Base-by-base conservation (phyloP, 2,113 vertebrate species). In the Henicopernis longicauda region DNA sequence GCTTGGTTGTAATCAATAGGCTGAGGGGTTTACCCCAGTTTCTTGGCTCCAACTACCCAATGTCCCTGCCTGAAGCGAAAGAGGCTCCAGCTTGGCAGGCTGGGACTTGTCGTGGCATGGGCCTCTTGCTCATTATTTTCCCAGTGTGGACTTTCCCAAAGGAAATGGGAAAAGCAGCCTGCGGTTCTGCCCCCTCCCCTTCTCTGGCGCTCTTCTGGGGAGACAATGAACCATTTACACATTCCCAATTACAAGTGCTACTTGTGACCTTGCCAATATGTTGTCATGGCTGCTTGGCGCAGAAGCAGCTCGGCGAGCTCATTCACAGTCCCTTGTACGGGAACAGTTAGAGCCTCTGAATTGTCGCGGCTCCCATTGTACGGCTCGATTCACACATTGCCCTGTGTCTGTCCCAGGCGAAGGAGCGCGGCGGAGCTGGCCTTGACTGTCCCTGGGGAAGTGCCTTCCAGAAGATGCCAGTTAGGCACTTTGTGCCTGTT, bases 241-340 rank as follows among this genome's bases (percentile, higher is more conserved):
- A 85, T 95, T 95, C 96, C 94, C 94, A 96, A 96, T 97, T 97
- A 97, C 93, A 92, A 97, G 96, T 94, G 96, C 95, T 95, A 85
- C 95, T 96, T 89, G 97, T 97, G 97, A 97, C 96, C 94, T 95
- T 95, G 95, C 97, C 95, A 97, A 95, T 96, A 95, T 97, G 96
- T 97, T 97, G 96, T 97, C 97, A 97, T 97, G 97, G 97, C 97
- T 97, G 93, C 94, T 95, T 50, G 93, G 97, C 86, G 61, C 97
- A 94, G 94, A 61, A 87, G 94, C 93, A 70, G 93, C 91, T 95
- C 97, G 6, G 88, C 36, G 13, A 63, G 77, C 94, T 94, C 95
- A 94, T 96, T 97, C 78, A 74, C 36, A 9, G 65, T 16, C 86
- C 69, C 89, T 79, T 3, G 82, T 11, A 62, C 54, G 50, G 86